phyloP scores from a whole-genome alignment of 2,113 vertebrate species.

The Datnioides undecimradiatus region DNA sequence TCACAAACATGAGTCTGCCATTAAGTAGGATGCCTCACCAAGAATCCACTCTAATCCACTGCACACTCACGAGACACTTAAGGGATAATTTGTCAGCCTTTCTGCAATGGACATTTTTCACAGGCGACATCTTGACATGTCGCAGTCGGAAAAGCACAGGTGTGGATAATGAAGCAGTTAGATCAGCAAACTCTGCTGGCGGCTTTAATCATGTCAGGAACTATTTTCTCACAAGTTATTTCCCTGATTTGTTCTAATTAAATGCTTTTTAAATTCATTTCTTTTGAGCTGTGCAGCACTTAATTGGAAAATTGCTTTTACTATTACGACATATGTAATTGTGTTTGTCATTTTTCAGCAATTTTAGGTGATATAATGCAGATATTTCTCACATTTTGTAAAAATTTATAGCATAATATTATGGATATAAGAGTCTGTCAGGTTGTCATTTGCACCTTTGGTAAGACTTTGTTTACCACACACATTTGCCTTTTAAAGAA shows the following conservation, averaged over 20 bases:
- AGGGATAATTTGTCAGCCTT: not conserved
- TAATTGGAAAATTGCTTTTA: not conserved
- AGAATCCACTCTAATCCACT: conserved; percentile 23
- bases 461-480: not conserved
- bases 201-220: not conserved
- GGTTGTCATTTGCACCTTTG: no score
- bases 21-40: conserved; percentile 40
- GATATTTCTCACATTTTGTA: not conserved
- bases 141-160: not conserved
- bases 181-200: not conserved
- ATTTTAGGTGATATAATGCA: no score
- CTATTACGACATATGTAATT: not conserved
- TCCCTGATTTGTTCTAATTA: not conserved
- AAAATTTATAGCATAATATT: not conserved
- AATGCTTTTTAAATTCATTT: not conserved
- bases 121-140: not conserved
- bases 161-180: not conserved
- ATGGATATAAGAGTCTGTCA: not conserved
- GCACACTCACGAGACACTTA: conserved; percentile 7
- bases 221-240: not conserved
- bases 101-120: not conserved
- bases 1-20: conserved; percentile 69
- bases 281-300: not conserved
- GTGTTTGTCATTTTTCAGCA: not conserved
- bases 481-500: not conserved